Evolutionary conservation across 2,797 vertebrate genomes (phyloP), one percentile per base, ranked within the genome.

Genomic region (Leptoclinus maculatus): DNA sequence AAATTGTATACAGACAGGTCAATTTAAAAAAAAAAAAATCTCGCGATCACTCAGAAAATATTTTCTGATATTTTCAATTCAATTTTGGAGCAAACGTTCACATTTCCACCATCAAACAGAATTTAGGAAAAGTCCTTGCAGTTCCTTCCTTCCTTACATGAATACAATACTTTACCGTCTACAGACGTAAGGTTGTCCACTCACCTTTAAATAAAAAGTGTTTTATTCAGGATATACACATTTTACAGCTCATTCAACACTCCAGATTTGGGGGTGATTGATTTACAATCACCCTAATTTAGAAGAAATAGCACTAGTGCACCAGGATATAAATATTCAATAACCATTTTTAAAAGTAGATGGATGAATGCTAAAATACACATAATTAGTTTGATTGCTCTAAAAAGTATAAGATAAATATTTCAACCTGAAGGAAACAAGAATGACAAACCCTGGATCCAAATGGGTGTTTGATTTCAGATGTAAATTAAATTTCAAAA

Each of bases 391-490:
- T 6, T 54, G 8, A 51, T 34, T 19, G 2, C 10, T 25, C 23
- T 7, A 56, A 67, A 56, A 62, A 14, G 3, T 2, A 69, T 29
- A 34, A 36, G 2, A 53, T 27, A 11, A 19, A 62, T n/a, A 58
- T 77, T 41, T 67, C 4, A 60, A 2, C 21, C 16, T 32, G 29
- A 78, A 36, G 19, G 32, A 43, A 32, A 43, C 27, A 36, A 39
- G 11, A 63, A 32, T 23, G 1, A 43, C 11, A 49, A 23, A 67
- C 17, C 45, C 32, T 62, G 1, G 1, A 25, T 29, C 49, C 7
- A 51, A 71, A 63, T 27, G 7, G 5, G 62, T 54, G 70, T 51
- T 74, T 64, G 38, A 73, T 62, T 76, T 70, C n/a, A 68, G 4
- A 62, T 58, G 45, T 27, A 32, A 19, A 41, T 49, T 2, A 36